These are phyloP conservation scores for Drosophila eugracilis DNA, from an alignment of 1,140 invertebrate genomes.

Conservation along the genomic window DNA sequence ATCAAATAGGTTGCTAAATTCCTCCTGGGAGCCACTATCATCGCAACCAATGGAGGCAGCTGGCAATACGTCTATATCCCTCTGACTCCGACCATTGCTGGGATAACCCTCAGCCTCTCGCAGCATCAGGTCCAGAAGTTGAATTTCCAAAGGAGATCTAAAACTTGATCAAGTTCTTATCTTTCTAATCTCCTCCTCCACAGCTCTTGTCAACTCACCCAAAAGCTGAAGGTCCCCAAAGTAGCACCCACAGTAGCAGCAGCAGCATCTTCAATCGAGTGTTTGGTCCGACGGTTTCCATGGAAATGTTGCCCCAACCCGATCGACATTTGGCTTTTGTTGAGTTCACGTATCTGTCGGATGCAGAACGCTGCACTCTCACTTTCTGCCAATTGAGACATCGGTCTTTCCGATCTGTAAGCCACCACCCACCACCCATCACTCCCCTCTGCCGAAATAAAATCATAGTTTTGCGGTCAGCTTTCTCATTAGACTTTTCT, in stretches of 20 bases:
- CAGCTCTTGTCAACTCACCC: conserved; percentile 42
- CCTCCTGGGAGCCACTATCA: conserved; percentile 49
- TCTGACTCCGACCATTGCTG: conserved; percentile 27
- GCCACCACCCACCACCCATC: neutral
- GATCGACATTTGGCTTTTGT: conserved; percentile 71
- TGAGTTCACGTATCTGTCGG: conserved; percentile 69
- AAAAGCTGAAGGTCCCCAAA: conserved; percentile 19
- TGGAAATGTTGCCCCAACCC: conserved; percentile 66
- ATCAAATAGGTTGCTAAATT: conserved; percentile 12
- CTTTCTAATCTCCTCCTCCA: neutral
- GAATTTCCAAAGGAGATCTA: conserved; percentile 59
- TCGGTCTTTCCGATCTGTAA: conserved; percentile 36
- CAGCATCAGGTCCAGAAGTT: conserved; percentile 69
- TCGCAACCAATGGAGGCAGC: conserved; percentile 49
- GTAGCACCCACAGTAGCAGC: conserved; percentile 38
- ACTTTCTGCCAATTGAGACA: conserved; percentile 65
- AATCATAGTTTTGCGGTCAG: conserved; percentile 62
- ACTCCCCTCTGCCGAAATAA: neutral
- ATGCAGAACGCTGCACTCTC: conserved; percentile 51
- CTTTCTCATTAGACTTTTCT: conserved; percentile 66
- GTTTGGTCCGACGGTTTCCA: conserved; percentile 66
- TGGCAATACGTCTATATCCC: conserved; percentile 30
- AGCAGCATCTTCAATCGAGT: conserved; percentile 37
- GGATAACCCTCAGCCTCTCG: conserved; percentile 40
- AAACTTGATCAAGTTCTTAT: neutral